These are phyloP conservation scores for Ecliptopera silaceata DNA, from an alignment of 2,888 invertebrate species.

Conservation along the genomic window DNA sequence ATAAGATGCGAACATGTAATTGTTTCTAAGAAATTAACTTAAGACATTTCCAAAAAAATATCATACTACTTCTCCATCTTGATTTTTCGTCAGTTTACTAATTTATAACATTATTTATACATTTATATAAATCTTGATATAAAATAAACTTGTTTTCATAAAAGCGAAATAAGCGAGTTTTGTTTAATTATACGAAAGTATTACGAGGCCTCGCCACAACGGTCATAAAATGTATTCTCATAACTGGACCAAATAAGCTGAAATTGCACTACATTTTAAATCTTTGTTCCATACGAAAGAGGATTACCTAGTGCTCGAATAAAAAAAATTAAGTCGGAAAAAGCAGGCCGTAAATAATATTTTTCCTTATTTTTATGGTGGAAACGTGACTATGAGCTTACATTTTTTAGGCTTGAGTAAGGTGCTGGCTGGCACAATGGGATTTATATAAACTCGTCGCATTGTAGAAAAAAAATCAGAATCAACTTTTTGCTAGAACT, in stretches of 20 bases:
- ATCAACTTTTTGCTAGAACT: constrained; percentile 10
- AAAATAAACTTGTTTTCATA: no score
- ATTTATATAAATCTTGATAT: no score
- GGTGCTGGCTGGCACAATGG: constrained; percentile 24
- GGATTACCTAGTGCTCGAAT: constrained; percentile 25
- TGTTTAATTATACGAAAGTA: not conserved
- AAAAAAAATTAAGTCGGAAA: constrained; percentile 30
- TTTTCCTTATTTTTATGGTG: constrained; percentile 36
- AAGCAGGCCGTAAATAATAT: constrained; percentile 31
- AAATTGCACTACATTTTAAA: constrained; percentile 21
- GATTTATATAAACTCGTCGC: constrained; percentile 15
- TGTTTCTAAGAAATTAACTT: no score
- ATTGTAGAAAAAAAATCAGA: constrained; percentile 1
- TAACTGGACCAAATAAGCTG: constrained; percentile 9
- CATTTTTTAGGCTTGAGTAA: constrained; percentile 29
- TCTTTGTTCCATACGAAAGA: constrained; percentile 18
- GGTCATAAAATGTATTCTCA: constrained; percentile 2
- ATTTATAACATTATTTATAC: no score
- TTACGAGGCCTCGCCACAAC: not conserved
- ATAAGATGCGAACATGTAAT: no score
- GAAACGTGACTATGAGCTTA: constrained; percentile 34
- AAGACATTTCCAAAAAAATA: no score
- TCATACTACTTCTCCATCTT: no score
- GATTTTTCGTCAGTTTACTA: no score
- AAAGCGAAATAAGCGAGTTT: not conserved